A percentile compares a stretch with the other conserved stretches of the same genome.
These are phyloP conservation scores for Chelon auratus DNA, from an alignment of 2,797 vertebrate genomes.

Conservation along the genomic window DNA sequence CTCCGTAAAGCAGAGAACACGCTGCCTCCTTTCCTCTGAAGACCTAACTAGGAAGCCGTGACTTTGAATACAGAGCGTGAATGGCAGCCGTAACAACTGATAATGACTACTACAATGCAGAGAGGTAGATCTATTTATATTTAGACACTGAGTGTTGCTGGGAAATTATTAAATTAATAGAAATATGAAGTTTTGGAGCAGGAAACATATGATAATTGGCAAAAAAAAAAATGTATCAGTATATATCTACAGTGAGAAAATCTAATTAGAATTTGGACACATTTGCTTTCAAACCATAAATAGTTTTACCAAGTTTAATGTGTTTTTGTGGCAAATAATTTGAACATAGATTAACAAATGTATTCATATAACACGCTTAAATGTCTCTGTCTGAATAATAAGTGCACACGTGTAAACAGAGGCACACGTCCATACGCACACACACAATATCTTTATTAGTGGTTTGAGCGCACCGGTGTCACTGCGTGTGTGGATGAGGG, in stretches of 20 bases:
- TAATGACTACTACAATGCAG: no score
- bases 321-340: no score
- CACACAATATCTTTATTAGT: conserved; percentile 17
- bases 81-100: no score
- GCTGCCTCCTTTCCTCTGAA: no score
- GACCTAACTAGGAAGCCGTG: no score
- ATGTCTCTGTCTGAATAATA: not conserved
- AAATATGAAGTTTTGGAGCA: not conserved
- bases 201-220: not conserved
- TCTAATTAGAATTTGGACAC: not conserved
- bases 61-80: no score
- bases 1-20: no score
- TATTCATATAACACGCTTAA: not conserved
- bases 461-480: conserved; percentile 25
- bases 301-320: no score
- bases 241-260: not conserved
- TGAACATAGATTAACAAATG: not conserved
- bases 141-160: no score
- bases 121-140: no score
- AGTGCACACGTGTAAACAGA: not conserved
- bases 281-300: not conserved
- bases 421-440: not conserved
- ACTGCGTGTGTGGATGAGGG: conserved; percentile 28
- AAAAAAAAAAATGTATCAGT: not conserved
- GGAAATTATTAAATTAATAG: no score